Evolutionary conservation across 2,888 invertebrate genomes (phyloP).

Genomic region (Cancer borealis): DNA sequence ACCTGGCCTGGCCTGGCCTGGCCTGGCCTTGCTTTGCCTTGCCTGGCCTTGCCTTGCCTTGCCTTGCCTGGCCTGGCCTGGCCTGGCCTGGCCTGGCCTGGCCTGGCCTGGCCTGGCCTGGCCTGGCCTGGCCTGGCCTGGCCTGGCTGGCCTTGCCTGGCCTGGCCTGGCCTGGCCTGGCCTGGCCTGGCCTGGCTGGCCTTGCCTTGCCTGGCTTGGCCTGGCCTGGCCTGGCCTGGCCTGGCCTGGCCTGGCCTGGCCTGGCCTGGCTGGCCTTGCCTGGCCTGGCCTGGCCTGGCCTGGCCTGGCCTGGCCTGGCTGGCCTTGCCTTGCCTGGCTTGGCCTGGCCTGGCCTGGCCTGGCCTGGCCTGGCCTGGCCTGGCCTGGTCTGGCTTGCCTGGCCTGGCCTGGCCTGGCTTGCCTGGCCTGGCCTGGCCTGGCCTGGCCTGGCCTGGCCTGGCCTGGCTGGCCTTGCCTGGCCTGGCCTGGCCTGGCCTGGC

Average conservation of each 20-base stretch:
- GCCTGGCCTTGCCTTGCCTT: no score
- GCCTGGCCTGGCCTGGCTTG: background rate
- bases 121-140: slow-evolving; percentile 74
- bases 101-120: slow-evolving; percentile 74
- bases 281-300: slow-evolving; percentile 50
- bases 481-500: slow-evolving; percentile 3
- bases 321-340: background rate
- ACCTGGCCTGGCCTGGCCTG: no score
- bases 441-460: slow-evolving; percentile 36
- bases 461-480: background rate
- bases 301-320: background rate
- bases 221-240: slow-evolving; percentile 53
- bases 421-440: slow-evolving; percentile 63
- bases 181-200: no score
- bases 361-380: background rate
- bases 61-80: slow-evolving; percentile 77
- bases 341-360: background rate
- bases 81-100: slow-evolving; percentile 76
- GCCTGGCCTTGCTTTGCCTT: no score
- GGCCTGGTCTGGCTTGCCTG: slow-evolving; percentile 39
- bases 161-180: slow-evolving; percentile 63
- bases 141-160: slow-evolving; percentile 75
- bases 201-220: slow-evolving; percentile 67
- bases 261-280: slow-evolving; percentile 38
- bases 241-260: slow-evolving; percentile 45